These are phyloP conservation scores for Sandelia bainsii DNA, from an alignment of 2,797 vertebrate species.

Conservation along the genomic window DNA sequence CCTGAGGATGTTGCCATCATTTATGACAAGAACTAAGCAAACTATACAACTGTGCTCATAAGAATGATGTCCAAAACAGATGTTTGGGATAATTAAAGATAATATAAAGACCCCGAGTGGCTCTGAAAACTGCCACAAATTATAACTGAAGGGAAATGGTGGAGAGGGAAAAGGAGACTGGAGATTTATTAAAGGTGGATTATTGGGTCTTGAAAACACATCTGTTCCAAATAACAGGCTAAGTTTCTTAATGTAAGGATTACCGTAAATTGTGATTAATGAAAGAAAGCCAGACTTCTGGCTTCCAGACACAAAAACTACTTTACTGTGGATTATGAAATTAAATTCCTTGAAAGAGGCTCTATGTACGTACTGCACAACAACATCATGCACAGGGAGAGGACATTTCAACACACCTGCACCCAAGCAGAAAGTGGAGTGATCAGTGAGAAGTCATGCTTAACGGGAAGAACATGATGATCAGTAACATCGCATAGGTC, in stretches of 20 bases:
- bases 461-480: slow-evolving; percentile 39
- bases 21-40: neutral
- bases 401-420: slow-evolving; percentile 15
- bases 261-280: slow-evolving; percentile 45
- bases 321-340: slow-evolving; percentile 48
- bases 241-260: slow-evolving; percentile 53
- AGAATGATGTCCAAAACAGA: slow-evolving; percentile 8
- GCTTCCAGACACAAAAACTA: slow-evolving; percentile 40
- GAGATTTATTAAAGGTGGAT: slow-evolving; percentile 50
- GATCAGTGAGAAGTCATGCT: slow-evolving; percentile 31
- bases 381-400: slow-evolving; percentile 64
- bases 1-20: neutral
- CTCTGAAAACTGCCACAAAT: slow-evolving; percentile 24
- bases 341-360: slow-evolving; percentile 32
- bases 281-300: slow-evolving; percentile 19
- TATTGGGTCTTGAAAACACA: slow-evolving; percentile 42
- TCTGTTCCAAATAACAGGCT: slow-evolving; percentile 56
- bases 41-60: slow-evolving; percentile 20
- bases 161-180: neutral
- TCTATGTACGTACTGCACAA: slow-evolving; percentile 3
- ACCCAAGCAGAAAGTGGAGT: slow-evolving; percentile 17
- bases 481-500: slow-evolving; percentile 13
- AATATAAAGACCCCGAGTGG: slow-evolving; percentile 37
- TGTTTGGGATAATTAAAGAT: slow-evolving; percentile 29
- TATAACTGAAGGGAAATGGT: neutral